A percentile compares a stretch with the other conserved stretches of the same genome.
Conservation (phyloP, 2,113 vertebrate species). For the Archocentrus centrarchus region DNA sequence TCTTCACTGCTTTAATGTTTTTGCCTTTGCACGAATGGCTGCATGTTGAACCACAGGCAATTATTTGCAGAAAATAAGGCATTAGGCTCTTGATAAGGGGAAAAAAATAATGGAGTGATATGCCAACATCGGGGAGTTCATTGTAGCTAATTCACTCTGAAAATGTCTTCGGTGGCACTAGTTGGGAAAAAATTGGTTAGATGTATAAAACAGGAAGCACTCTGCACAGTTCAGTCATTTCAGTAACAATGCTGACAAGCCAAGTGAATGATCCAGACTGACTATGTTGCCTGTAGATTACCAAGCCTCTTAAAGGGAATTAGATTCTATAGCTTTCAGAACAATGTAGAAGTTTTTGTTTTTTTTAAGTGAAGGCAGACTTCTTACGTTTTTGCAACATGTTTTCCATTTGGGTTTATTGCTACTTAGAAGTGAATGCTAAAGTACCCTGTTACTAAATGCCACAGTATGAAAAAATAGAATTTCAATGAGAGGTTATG, state of each 20-base stretch:
- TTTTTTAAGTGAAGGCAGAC: background rate
- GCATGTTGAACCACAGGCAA: conserved; percentile 14
- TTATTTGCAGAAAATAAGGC: conserved; percentile 15
- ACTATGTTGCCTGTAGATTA: conserved; percentile 9
- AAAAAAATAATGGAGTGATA: conserved; percentile 9
- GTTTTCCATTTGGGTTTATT: rapidly evolving
- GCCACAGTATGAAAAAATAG: background rate
- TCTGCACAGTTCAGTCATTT: background rate
- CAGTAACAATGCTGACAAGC: conserved; percentile 3
- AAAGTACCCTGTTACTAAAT: background rate
- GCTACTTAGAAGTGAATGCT: background rate
- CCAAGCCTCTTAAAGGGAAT: background rate
- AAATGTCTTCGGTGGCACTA: background rate
- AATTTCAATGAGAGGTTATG: background rate
- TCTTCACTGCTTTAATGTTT: background rate
- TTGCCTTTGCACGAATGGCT: conserved; percentile 4
- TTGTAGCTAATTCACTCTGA: conserved; percentile 15
- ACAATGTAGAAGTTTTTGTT: background rate
- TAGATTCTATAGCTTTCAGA: background rate
- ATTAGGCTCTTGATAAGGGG: background rate
- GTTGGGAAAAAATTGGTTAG: conserved; percentile 17
- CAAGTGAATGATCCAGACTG: conserved; percentile 10
- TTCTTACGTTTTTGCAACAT: background rate
- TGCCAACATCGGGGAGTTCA: conserved; percentile 7
- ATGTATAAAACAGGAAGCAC: background rate